Conservation (phyloP, 2,888 invertebrate genomes). For the Salticus scenicus region DNA sequence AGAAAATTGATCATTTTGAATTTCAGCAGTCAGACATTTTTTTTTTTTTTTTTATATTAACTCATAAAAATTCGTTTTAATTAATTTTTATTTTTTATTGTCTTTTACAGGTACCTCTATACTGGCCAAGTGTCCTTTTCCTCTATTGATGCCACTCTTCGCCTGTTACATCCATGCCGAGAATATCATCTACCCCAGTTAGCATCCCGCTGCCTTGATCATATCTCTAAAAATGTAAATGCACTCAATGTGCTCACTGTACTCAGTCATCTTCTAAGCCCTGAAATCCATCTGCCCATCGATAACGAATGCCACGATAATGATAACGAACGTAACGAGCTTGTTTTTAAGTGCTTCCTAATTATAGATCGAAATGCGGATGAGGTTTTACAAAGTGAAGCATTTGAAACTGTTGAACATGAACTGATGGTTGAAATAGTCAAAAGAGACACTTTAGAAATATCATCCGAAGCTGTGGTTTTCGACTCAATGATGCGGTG, state of each 20-base stretch:
- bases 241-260: slow-evolving; percentile 49
- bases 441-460: slow-evolving; percentile 82
- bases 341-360: slow-evolving; percentile 82
- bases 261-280: slow-evolving; percentile 54
- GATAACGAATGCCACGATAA: slow-evolving; percentile 40
- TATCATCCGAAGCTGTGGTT: slow-evolving; percentile 79
- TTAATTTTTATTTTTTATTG: too few relatives aligned
- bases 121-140: slow-evolving; percentile 81
- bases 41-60: too few relatives aligned
- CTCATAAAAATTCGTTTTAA: too few relatives aligned
- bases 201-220: slow-evolving; percentile 82
- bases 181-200: slow-evolving; percentile 84
- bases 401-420: slow-evolving; percentile 81
- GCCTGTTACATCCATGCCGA: slow-evolving; percentile 84
- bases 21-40: too few relatives aligned
- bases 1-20: too few relatives aligned
- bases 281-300: slow-evolving; percentile 32
- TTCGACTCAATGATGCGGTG: slow-evolving; percentile 82
- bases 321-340: slow-evolving; percentile 78
- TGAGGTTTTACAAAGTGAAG: slow-evolving; percentile 78
- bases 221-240: slow-evolving; percentile 73
- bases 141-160: slow-evolving; percentile 82
- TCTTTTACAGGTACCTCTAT: slow-evolving; percentile 80
- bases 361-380: slow-evolving; percentile 80
- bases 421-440: slow-evolving; percentile 82